Conservation (phyloP, 2,797 vertebrate genomes). For the Sus cebifrons region DNA sequence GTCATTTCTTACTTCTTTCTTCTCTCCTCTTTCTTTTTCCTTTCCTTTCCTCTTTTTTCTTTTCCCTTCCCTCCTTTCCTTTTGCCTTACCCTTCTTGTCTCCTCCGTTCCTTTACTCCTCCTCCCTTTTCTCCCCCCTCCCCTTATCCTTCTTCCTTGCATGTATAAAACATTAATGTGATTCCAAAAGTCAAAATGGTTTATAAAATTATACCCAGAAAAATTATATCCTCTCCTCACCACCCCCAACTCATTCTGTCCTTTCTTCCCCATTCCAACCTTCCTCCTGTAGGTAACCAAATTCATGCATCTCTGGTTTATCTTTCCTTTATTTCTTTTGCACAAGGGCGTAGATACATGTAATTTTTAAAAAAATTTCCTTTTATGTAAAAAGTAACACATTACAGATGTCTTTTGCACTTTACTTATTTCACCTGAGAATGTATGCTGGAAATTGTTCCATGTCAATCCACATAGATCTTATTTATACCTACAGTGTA, state of each 20-base stretch:
- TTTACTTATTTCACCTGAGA: slow-evolving; percentile 51
- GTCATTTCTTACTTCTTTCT: neutral
- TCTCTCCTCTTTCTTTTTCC: neutral
- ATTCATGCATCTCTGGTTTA: neutral
- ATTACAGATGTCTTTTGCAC: neutral
- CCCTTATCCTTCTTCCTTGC: neutral
- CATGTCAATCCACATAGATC: neutral
- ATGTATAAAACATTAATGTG: neutral
- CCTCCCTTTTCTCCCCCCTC: neutral
- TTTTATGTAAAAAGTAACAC: neutral
- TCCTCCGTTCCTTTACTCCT: neutral
- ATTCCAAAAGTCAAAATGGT: neutral
- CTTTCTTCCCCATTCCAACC: neutral
- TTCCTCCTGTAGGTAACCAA: neutral
- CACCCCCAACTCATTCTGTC: neutral
- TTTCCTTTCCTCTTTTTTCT: neutral
- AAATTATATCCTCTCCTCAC: neutral
- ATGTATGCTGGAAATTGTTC: neutral
- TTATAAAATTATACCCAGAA: slow-evolving; percentile 26
- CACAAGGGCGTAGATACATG: neutral
- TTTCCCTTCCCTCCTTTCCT: no score
- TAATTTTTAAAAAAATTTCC: neutral
- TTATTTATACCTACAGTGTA: neutral
- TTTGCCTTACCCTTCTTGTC: neutral
- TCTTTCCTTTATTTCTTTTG: slow-evolving; percentile 1